phyloP scores from a whole-genome alignment of 2,113 vertebrate species.

The Leiothrix lutea region DNA sequence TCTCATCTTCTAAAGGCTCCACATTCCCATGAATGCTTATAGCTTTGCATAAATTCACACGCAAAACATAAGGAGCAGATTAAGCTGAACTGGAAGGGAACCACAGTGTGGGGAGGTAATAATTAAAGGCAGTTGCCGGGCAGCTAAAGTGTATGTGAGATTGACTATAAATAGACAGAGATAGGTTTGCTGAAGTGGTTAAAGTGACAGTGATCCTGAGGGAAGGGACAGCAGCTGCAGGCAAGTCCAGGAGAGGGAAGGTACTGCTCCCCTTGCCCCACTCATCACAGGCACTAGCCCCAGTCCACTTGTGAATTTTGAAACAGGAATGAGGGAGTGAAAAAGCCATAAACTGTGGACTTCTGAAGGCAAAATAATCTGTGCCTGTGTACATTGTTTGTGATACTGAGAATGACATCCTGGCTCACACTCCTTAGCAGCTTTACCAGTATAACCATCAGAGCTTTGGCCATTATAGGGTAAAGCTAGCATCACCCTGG shows the following conservation, averaged over 20 bases:
- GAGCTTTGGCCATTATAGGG: constrained; percentile 53
- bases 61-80: constrained; percentile 52
- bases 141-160: neutral
- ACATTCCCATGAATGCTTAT: constrained; percentile 37
- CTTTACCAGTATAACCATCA: constrained; percentile 52
- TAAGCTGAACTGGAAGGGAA: constrained; percentile 43
- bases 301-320: neutral
- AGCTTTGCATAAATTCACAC: constrained; percentile 48
- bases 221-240: neutral
- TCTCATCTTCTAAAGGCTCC: constrained; percentile 29
- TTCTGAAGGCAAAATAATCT: neutral
- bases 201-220: neutral
- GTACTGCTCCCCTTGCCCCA: neutral
- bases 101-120: neutral
- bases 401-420: constrained; percentile 10
- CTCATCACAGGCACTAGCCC: neutral
- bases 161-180: constrained; percentile 7
- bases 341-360: neutral
- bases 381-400: neutral
- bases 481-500: constrained; percentile 66
- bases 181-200: neutral
- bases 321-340: neutral
- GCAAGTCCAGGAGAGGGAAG: neutral
- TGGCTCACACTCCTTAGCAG: constrained; percentile 3
- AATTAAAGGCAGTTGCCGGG: constrained; percentile 43